phyloP scores from a whole-genome alignment of 1,140 invertebrate species.

The Drosophila ironensis region DNA sequence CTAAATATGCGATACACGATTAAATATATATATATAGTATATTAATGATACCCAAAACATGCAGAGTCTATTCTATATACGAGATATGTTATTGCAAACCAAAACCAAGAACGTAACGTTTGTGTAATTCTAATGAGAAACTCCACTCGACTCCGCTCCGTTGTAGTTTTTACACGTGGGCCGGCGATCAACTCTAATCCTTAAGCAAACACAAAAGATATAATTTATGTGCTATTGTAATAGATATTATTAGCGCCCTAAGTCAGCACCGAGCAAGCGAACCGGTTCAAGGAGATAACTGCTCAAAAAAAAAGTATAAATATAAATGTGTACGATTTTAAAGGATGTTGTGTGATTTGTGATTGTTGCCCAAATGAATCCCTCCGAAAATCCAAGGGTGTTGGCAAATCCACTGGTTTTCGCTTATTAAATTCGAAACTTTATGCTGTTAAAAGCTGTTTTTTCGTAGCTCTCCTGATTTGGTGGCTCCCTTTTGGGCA shows the following conservation, averaged over 20 bases:
- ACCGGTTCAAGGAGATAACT: constrained; percentile 24
- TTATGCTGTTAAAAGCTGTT: too few relatives aligned
- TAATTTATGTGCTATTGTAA: constrained; percentile 46
- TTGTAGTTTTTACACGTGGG: constrained; percentile 26
- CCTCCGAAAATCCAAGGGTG: too few relatives aligned
- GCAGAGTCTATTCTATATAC: too few relatives aligned
- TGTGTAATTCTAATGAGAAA: constrained; percentile 6
- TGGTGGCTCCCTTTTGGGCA: too few relatives aligned
- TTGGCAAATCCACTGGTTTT: too few relatives aligned
- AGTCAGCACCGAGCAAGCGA: constrained; percentile 20
- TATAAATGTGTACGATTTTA: constrained; percentile 34
- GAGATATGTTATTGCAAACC: background rate
- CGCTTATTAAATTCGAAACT: too few relatives aligned
- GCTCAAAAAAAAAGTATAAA: constrained; percentile 54
- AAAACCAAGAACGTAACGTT: background rate
- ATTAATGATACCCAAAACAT: background rate
- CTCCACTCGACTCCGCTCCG: background rate
- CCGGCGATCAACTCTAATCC: constrained; percentile 11
- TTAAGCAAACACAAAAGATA: constrained; percentile 31
- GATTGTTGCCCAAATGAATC: too few relatives aligned
- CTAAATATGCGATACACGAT: background rate
- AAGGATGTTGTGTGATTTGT: too few relatives aligned
- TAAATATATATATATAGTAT: background rate
- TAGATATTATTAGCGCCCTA: constrained; percentile 60
- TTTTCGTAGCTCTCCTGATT: too few relatives aligned